Evolutionary conservation across 2,113 vertebrate genomes (phyloP).

Genomic region (Eublepharis macularius): DNA sequence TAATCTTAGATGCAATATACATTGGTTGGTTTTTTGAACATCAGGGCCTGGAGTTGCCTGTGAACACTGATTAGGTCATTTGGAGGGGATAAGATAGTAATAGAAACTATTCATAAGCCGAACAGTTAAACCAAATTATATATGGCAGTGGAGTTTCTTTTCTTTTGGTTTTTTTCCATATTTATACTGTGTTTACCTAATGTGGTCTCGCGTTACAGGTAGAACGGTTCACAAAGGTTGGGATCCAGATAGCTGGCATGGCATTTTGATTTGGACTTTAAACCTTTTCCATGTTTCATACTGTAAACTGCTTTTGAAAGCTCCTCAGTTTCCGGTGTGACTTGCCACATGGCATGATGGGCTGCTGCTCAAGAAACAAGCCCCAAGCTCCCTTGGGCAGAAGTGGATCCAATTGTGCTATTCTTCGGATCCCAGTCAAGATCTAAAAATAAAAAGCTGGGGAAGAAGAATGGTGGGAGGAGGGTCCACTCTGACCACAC

Average conservation of each 20-base stretch:
- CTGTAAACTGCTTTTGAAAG: background rate
- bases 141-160: too few species aligned
- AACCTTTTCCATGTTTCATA: background rate
- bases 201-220: background rate
- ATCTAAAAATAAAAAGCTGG: background rate
- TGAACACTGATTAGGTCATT: conserved; percentile 21
- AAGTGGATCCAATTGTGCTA: background rate
- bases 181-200: background rate
- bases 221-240: background rate
- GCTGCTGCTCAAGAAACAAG: background rate
- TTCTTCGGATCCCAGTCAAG: background rate
- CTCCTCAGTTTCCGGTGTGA: background rate
- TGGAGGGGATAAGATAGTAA: background rate
- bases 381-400: background rate
- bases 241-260: background rate
- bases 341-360: background rate
- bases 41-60: background rate
- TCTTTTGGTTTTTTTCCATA: too few species aligned
- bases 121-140: conserved; percentile 2
- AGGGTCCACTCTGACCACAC: too few species aligned
- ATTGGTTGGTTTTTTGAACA: conserved; percentile 12
- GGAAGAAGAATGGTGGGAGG: too few species aligned
- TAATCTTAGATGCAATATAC: background rate
- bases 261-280: background rate
- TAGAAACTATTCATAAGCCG: conserved; percentile 12